phyloP scores from a whole-genome alignment of 2,113 vertebrate species.

The Vulpes ferrilata region DNA sequence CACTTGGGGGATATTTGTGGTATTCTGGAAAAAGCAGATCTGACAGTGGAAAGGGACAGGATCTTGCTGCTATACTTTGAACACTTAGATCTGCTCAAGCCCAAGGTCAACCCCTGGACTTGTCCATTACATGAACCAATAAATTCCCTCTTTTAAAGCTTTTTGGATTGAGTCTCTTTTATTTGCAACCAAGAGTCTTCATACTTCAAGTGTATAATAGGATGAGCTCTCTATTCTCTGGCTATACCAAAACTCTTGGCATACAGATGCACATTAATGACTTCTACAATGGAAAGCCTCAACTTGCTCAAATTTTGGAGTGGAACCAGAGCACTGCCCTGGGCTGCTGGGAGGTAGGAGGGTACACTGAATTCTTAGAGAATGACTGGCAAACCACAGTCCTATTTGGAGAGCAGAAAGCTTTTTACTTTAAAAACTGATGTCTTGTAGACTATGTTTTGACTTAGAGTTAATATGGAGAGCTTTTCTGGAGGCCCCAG shows the following conservation, averaged over 20 bases:
- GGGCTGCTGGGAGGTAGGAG: background rate
- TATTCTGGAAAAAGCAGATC: background rate
- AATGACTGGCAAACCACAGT: background rate
- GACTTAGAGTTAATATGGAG: background rate
- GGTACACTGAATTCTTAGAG: background rate
- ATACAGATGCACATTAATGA: background rate
- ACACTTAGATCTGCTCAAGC: background rate
- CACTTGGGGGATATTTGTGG: background rate
- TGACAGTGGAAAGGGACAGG: background rate
- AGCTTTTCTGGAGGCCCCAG: slow-evolving; percentile 1
- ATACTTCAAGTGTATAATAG: background rate
- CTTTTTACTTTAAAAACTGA: background rate
- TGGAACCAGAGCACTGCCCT: background rate
- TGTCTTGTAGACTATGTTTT: background rate
- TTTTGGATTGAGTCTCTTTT: background rate
- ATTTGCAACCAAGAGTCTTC: background rate
- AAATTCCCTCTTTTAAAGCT: background rate
- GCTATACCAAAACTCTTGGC: background rate
- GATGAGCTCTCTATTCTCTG: background rate
- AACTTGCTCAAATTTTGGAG: background rate
- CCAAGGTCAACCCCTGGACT: background rate
- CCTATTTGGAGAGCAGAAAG: background rate
- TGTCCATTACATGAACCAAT: background rate
- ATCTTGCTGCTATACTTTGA: background rate
- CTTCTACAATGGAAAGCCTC: background rate